Evolutionary conservation across 2,113 vertebrate species (phyloP).

Genomic region (Microtus richardsoni): DNA sequence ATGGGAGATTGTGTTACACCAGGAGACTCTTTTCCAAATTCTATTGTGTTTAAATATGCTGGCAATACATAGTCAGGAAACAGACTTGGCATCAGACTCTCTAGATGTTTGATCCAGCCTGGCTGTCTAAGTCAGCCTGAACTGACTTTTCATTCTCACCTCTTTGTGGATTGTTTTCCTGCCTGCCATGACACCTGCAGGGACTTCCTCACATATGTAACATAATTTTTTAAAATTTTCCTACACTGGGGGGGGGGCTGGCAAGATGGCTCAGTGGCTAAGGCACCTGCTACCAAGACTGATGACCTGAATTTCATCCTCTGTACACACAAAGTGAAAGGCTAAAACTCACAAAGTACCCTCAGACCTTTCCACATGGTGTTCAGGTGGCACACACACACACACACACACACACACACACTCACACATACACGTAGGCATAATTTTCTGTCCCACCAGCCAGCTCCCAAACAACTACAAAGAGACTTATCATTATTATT

Average conservation of each 20-base stretch:
- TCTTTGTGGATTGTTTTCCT: not conserved
- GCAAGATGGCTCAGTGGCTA: not conserved
- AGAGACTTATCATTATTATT: not conserved
- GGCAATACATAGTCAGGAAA: not conserved
- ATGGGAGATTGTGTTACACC: not conserved
- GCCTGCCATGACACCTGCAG: not conserved
- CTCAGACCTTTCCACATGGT: not conserved
- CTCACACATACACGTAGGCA: not conserved
- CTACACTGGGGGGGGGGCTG: not conserved
- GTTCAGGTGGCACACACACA: not conserved
- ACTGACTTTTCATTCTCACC: not conserved
- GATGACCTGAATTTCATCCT: not conserved
- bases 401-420: not conserved
- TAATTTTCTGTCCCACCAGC: not conserved
- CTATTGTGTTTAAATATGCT: not conserved
- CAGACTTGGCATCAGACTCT: not conserved
- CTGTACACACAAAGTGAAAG: not conserved
- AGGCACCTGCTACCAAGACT: not conserved
- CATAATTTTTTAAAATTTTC: not conserved
- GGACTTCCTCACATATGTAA: not conserved
- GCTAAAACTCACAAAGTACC: not conserved
- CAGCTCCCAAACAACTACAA: not conserved
- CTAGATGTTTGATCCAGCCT: not conserved
- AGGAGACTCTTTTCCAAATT: not conserved
- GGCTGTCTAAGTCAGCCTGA: not conserved